Percentiles rank a stretch among this genome's conserved stretches.
phyloP scores from a whole-genome alignment of 2,113 vertebrate species.

The Deroptyus accipitrinus region DNA sequence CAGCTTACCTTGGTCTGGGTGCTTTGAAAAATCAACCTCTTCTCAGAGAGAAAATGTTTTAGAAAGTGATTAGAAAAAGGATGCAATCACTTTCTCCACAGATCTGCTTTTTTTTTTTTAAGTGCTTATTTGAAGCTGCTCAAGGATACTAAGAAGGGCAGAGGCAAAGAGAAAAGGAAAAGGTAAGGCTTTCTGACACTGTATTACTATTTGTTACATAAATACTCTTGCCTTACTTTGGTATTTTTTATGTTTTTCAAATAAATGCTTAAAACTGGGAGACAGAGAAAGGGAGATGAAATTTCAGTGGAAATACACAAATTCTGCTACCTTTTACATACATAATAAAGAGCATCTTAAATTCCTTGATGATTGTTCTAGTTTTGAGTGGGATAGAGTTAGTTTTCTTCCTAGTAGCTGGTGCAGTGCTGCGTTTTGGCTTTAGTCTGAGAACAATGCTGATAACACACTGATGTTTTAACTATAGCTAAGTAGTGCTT shows the following conservation, averaged over 20 bases:
- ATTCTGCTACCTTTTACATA: not conserved
- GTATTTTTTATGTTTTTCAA: not conserved
- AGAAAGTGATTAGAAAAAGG: not conserved
- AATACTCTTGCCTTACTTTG: not conserved
- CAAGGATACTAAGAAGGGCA: not conserved
- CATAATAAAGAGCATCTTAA: not conserved
- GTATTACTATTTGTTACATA: not conserved
- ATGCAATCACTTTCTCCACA: not conserved
- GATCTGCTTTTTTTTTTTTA: accelerated
- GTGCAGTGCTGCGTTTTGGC: not conserved
- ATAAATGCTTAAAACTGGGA: not conserved
- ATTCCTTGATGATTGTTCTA: not conserved
- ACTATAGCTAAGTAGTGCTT: not conserved
- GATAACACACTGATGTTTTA: not conserved
- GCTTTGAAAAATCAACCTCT: not conserved
- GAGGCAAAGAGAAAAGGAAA: not conserved
- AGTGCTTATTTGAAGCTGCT: not conserved
- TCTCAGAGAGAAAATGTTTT: not conserved
- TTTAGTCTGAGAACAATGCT: not conserved
- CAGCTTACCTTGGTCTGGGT: not conserved
- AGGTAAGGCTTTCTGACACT: not conserved
- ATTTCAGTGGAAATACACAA: not conserved
- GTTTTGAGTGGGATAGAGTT: not conserved
- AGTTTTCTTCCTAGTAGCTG: not conserved
- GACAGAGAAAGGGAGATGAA: not conserved